A percentile compares a stretch with the other conserved stretches of the same genome.
phyloP scores from a whole-genome alignment of 2,888 invertebrate genomes.

The Tinea semifulvella region DNA sequence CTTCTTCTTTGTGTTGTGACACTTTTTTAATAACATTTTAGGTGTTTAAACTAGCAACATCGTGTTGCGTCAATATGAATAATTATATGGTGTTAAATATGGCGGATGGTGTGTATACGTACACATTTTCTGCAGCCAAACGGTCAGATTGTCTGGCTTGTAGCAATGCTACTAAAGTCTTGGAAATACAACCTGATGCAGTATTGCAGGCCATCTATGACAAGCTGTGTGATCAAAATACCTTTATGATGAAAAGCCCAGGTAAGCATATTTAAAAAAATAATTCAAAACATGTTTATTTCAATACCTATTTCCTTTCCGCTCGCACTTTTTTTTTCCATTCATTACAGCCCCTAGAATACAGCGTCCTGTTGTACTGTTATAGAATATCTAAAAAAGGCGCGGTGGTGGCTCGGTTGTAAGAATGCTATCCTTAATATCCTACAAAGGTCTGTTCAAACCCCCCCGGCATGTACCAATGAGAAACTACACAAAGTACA shows the following conservation, averaged over 20 bases:
- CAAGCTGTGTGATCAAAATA: conserved; percentile 76
- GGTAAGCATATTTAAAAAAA: conserved; percentile 35
- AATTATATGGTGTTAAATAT: conserved; percentile 98
- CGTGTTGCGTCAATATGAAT: conserved; percentile 87
- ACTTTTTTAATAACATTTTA: too few species aligned
- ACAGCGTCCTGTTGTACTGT: too few species aligned
- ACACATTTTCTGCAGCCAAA: conserved; percentile 92
- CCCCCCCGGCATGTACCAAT: too few species aligned
- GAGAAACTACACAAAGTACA: too few species aligned
- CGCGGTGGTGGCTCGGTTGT: too few species aligned
- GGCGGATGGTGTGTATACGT: conserved; percentile 94
- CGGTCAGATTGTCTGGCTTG: conserved; percentile 90
- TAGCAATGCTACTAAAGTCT: conserved; percentile 72
- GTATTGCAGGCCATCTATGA: conserved; percentile 85
- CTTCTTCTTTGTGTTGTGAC: too few species aligned
- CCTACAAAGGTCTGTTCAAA: too few species aligned
- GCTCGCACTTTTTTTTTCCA: too few species aligned
- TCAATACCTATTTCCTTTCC: too few species aligned
- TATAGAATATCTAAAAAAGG: too few species aligned
- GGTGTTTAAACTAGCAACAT: conserved; percentile 96
- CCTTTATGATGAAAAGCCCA: conserved; percentile 92
- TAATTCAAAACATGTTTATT: background rate
- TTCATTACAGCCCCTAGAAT: too few species aligned
- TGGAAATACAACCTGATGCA: conserved; percentile 67
- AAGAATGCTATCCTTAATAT: too few species aligned